Evolutionary conservation across 2,888 invertebrate species (phyloP), one percentile per base, ranked within the genome.

Genomic region (Timema podura): DNA sequence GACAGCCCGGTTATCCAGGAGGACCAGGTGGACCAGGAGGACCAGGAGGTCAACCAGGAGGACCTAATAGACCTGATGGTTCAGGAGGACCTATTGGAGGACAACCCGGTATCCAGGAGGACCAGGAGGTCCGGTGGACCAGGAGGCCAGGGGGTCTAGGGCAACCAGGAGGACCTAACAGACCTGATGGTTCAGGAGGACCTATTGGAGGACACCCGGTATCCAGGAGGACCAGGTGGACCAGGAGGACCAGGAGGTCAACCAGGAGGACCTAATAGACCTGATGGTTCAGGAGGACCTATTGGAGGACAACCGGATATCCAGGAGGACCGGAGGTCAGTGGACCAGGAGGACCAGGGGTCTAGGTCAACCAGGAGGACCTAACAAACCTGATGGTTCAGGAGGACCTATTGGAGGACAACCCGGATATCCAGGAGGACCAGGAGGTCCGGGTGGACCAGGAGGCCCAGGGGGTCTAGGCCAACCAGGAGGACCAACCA

Each of bases 331-430:
- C 69, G 7, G 71, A 71, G 11, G 15, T n/a, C 13, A 71, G 71
- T 47, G 10, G 48, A 13, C 73, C 75, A 59, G 77, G 68, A 71
- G 73, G 6, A 1, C 79, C 79, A 71, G 81, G 81, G 77, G 76
- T 76, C 80, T 80, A 74, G 72, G 64, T 10, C 65, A 11, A 51
- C 73, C 75, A 72, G 74, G 74, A 64, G 76, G 76, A 67, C 79
- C 79, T 75, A 54, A 67, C 74, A 67, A 67, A 73, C 69, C 68
- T 48, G 67, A 75, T 83, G 79, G 66, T 83, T 86, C 76, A 82
- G 80, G 73, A 84, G 10, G 51, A 30, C n/a, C 54, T 64, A 68
- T 11, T 64, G 48, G 68, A 3, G 78, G 77, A 69, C 73, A 74
- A 0, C 68, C 70, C 15, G 80, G 80, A 48, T 79, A 78, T 48